Conservation (phyloP, 1,140 invertebrate genomes). For the Lamellibrachia luymesi region DNA sequence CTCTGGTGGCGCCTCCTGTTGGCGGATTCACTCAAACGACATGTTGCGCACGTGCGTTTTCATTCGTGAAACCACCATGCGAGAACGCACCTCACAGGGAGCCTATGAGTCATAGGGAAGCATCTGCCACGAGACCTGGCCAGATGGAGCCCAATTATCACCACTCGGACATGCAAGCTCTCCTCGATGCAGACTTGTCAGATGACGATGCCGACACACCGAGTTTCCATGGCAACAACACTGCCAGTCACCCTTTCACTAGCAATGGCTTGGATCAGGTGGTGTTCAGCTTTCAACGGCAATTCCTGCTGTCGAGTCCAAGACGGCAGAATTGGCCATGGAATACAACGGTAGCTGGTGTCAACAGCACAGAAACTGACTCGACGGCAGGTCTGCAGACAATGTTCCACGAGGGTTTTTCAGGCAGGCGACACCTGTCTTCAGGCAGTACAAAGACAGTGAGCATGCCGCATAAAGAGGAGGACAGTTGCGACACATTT, state of each 20-base stretch:
- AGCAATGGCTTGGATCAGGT: not conserved
- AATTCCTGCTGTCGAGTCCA: not conserved
- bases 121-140: not conserved
- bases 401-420: not conserved
- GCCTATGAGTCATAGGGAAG: not conserved
- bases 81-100: not conserved
- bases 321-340: not conserved
- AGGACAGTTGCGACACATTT: not conserved
- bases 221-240: not conserved
- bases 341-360: not conserved
- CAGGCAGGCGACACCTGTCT: not conserved
- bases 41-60: not conserved
- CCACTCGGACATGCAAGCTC: not conserved
- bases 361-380: not conserved
- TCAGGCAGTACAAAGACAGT: not conserved
- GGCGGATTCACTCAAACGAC: not conserved
- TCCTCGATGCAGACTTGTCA: not conserved
- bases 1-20: not conserved
- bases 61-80: not conserved
- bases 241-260: not conserved
- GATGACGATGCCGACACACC: not conserved
- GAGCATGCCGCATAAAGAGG: not conserved
- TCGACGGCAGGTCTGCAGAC: not conserved
- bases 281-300: not conserved
- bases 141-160: not conserved